Percentiles rank a stretch among this genome's conserved stretches.
Conservation (phyloP, 2,113 vertebrate genomes). For the Bubalus kerabau region DNA sequence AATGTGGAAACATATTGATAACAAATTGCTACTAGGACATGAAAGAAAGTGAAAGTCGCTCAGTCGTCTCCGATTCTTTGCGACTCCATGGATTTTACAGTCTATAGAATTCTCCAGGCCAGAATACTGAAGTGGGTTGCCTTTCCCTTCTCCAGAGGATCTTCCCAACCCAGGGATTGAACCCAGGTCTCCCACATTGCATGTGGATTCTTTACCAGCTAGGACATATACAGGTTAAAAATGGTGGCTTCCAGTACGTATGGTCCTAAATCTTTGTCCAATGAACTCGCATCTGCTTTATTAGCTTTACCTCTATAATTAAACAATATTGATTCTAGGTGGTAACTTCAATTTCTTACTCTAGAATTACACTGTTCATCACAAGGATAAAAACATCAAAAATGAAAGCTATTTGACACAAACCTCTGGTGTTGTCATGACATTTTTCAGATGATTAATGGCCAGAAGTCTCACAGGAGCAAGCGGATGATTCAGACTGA, state of each 20-base stretch:
- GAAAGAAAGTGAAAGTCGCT: not conserved
- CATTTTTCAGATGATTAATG: slow-evolving; percentile 86
- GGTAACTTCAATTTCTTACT: not conserved
- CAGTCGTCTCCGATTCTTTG: not conserved
- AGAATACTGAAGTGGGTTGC: not conserved
- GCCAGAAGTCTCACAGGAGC: slow-evolving; percentile 87
- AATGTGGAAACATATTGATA: not conserved
- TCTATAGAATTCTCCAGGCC: not conserved
- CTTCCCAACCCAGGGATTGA: not conserved
- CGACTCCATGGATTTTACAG: not conserved
- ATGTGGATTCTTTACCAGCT: not conserved
- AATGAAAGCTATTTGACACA: slow-evolving; percentile 43
- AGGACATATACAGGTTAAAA: no score
- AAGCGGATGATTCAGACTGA: slow-evolving; percentile 94
- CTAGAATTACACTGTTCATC: not conserved
- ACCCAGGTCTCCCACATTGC: not conserved
- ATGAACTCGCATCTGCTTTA: not conserved
- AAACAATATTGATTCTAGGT: not conserved
- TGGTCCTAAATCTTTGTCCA: not conserved
- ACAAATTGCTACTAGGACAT: not conserved
- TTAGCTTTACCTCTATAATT: not conserved
- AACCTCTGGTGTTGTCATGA: slow-evolving; percentile 86
- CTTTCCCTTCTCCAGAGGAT: not conserved
- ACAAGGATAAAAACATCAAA: not conserved
- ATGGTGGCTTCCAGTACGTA: not conserved